These are phyloP conservation scores for Spodoptera picta DNA, from an alignment of 2,888 invertebrate genomes.

Conservation along the genomic window DNA sequence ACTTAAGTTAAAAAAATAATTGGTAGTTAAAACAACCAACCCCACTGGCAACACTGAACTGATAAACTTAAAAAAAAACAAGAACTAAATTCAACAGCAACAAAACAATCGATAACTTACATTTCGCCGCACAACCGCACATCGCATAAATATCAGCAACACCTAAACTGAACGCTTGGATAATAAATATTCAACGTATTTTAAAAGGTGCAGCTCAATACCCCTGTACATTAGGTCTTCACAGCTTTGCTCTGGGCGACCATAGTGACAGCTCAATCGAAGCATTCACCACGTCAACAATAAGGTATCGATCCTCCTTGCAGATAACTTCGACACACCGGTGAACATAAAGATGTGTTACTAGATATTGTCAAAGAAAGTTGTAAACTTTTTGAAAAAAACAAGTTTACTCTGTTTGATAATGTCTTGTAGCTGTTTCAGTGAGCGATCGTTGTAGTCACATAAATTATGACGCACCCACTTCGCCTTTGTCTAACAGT, in stretches of 20 bases:
- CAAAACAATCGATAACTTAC: conserved; percentile 45
- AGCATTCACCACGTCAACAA: conserved; percentile 64
- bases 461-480: conserved; percentile 10
- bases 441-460: conserved; percentile 44
- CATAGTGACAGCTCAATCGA: conserved; percentile 65
- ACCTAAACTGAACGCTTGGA: conserved; percentile 48
- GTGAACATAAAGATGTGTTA: conserved; percentile 47
- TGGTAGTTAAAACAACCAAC: too few species aligned
- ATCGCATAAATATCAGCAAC: conserved; percentile 53
- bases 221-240: conserved; percentile 57
- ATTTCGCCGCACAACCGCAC: conserved; percentile 35
- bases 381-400: conserved; percentile 36
- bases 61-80: conserved; percentile 4
- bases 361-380: conserved; percentile 46
- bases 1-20: too few species aligned
- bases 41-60: background rate
- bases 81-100: conserved; percentile 25
- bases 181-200: conserved; percentile 59
- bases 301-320: conserved; percentile 51
- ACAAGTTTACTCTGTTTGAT: conserved; percentile 10
- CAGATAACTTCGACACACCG: conserved; percentile 49
- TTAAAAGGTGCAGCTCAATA: conserved; percentile 60
- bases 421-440: conserved; percentile 24
- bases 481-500: conserved; percentile 39
- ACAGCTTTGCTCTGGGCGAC: conserved; percentile 50